phyloP scores from a whole-genome alignment of 2,888 invertebrate genomes.

The Napeogenes inachia region DNA sequence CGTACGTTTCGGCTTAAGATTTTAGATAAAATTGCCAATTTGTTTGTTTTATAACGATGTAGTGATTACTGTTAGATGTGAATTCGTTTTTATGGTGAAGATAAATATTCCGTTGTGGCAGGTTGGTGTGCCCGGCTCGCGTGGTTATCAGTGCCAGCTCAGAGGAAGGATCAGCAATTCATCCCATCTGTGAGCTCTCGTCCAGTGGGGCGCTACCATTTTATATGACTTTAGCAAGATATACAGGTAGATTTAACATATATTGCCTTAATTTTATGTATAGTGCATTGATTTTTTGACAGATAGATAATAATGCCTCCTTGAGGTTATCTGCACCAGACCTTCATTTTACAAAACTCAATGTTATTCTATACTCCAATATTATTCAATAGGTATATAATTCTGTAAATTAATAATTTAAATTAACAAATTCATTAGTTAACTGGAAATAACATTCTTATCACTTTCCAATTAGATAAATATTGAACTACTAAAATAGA shows the following conservation, averaged over 20 bases:
- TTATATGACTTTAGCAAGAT: slow-evolving; percentile 98
- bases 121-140: slow-evolving; percentile 66
- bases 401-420: background rate
- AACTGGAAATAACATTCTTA: background rate
- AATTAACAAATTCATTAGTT: background rate
- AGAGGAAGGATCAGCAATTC: slow-evolving; percentile 68
- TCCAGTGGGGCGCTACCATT: slow-evolving; percentile 93
- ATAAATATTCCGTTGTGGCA: slow-evolving; percentile 52
- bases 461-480: slow-evolving; percentile 9
- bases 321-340: slow-evolving; percentile 15
- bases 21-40: slow-evolving; percentile 50
- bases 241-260: slow-evolving; percentile 83
- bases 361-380: background rate
- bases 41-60: slow-evolving; percentile 30
- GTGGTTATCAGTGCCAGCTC: slow-evolving; percentile 61
- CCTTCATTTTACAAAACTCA: background rate
- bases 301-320: background rate
- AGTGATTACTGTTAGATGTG: slow-evolving; percentile 35
- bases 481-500: background rate
- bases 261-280: slow-evolving; percentile 15
- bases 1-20: slow-evolving; percentile 59
- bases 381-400: background rate
- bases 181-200: slow-evolving; percentile 79
- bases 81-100: slow-evolving; percentile 41
- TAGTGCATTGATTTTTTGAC: background rate